Conservation (phyloP, 1,140 invertebrate genomes). For the Drosophila orosa region DNA sequence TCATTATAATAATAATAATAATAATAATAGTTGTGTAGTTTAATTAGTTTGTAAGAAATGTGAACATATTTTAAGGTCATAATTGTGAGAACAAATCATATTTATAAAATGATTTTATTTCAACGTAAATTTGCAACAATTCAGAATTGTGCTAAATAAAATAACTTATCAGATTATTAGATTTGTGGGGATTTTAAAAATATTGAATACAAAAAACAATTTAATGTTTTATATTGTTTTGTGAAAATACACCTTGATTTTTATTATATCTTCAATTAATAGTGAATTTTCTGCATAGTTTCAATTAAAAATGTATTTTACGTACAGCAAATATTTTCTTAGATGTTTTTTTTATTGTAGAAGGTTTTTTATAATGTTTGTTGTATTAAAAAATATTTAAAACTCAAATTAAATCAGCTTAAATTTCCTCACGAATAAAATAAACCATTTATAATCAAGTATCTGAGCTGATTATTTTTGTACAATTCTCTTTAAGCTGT, state of each 20-base stretch:
- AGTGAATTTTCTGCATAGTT: not conserved
- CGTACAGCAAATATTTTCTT: not conserved
- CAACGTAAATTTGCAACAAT: not conserved
- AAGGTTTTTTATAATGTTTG: too few relatives aligned
- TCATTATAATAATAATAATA: not conserved
- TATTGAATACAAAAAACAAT: too few relatives aligned
- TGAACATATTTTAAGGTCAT: constrained; percentile 3
- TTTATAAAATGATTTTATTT: not conserved
- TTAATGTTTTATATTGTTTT: not conserved
- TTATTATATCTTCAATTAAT: not conserved
- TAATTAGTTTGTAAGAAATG: constrained; percentile 21
- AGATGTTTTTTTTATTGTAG: not conserved
- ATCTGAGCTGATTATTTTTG: not conserved
- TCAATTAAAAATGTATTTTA: not conserved
- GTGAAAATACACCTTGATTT: accelerated
- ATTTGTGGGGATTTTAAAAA: not conserved
- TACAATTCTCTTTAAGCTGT: not conserved
- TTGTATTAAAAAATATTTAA: not conserved
- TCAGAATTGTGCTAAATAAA: not conserved
- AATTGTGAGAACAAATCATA: not conserved
- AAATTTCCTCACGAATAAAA: not conserved
- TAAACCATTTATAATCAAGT: not conserved
- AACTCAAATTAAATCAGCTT: not conserved
- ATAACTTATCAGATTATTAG: not conserved
- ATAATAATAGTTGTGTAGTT: constrained; percentile 20